Base-by-base conservation (phyloP, 2,797 vertebrate genomes). In the Enteromius unitaeniatus region DNA sequence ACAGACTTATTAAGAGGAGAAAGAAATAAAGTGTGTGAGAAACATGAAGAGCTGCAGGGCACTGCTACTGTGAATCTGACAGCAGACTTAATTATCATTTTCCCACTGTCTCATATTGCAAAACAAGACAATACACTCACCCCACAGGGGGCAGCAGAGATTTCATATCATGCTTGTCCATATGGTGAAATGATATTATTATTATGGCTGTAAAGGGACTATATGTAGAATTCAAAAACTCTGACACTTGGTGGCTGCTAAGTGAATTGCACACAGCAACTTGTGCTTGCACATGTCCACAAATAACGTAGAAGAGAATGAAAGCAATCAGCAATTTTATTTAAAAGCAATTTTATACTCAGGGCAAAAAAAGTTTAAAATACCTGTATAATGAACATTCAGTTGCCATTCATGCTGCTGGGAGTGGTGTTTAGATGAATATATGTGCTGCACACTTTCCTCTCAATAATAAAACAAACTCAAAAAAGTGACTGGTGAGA, bases 1-100 rank as follows among this genome's bases (percentile, higher is more conserved):
- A 45, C 84, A 87, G 87, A 65, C 49, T 34, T 74, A 72, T 34
- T 55, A 84, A 65, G 17, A 17, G 60, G 28, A 45, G 51, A 79
- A 40, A 49, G 42, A 55, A 37, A 64, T 28, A 81, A 73, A 77
- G 19, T 53, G 26, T 53, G 15, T 42, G 21, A 75, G 62, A 64
- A 64, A 31, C 28, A 64, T 28, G 26, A 64, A 17, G 62, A 26
- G 55, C 47, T 3, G 65, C 23, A 40, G 51, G 47, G 19, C 10
- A 14, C 51, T 58, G 15, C 40, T 23, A 42, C 69, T n/a, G 5
- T 60, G 19, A 14, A 67, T 82, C 14, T 67, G 28, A 6, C 49
- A 53, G 49, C 17, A 74, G 6, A 70, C 40, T 47, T 72, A 70
- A 70, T 70, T 28, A 74, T 53, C 3, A 74, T 74, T 53, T 74